These are phyloP conservation scores for Tineola bisselliella DNA, from an alignment of 2,888 invertebrate genomes.

Conservation along the genomic window DNA sequence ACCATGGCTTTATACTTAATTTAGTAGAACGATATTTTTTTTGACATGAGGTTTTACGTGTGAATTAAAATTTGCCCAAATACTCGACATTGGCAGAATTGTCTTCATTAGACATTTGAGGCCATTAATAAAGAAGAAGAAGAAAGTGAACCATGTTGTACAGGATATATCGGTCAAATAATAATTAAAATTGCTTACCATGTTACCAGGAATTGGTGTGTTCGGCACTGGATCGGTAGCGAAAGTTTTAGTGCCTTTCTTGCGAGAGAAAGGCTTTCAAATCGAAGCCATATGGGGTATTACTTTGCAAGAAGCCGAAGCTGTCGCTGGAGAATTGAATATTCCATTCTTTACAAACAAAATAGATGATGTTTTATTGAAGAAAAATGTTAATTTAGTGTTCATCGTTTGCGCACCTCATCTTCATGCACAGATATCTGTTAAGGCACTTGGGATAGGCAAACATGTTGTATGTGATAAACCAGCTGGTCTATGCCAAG, in stretches of 20 bases:
- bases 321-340: slow-evolving; percentile 79
- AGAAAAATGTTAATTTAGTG: slow-evolving; percentile 93
- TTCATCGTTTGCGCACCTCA: slow-evolving; percentile 94
- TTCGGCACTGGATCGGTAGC: slow-evolving; percentile 92
- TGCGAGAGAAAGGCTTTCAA: slow-evolving; percentile 91
- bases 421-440: slow-evolving; percentile 94
- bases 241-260: slow-evolving; percentile 86
- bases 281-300: slow-evolving; percentile 96
- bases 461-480: slow-evolving; percentile 97
- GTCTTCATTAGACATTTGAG: too few species aligned
- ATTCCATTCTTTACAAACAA: slow-evolving; percentile 90
- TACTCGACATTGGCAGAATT: too few species aligned
- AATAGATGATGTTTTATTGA: slow-evolving; percentile 91
- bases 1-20: too few species aligned
- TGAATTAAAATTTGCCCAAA: too few species aligned
- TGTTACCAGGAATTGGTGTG: slow-evolving; percentile 94
- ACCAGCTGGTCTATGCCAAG: slow-evolving; percentile 89
- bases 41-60: too few species aligned
- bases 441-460: slow-evolving; percentile 95
- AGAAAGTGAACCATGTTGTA: too few species aligned
- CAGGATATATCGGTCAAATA: neutral
- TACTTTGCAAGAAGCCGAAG: slow-evolving; percentile 80
- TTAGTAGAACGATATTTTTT: too few species aligned
- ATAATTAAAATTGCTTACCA: slow-evolving; percentile 30
- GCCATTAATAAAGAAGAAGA: too few species aligned